Evolutionary conservation across 2,888 invertebrate species (phyloP).

Genomic region (Blastobasis lacticolella): DNA sequence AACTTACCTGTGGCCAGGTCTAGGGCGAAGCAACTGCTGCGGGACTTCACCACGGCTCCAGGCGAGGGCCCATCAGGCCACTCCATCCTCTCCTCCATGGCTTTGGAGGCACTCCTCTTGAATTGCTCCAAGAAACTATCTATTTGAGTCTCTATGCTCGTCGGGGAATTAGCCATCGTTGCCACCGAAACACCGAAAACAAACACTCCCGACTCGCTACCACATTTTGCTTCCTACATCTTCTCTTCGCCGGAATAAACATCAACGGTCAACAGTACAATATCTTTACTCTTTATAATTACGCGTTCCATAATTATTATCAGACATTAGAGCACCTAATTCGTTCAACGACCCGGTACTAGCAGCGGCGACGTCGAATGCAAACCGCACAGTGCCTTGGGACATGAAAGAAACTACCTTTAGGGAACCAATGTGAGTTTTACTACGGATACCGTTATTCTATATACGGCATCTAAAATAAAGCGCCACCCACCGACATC

Average conservation of each 20-base stretch:
- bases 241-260: slow-evolving; percentile 1
- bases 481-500: slow-evolving; percentile 71
- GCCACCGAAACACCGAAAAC: slow-evolving; percentile 68
- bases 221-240: slow-evolving; percentile 38
- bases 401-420: slow-evolving; percentile 48
- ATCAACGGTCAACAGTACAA: no score
- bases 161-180: slow-evolving; percentile 78
- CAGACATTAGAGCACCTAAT: slow-evolving; percentile 35
- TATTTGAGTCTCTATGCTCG: slow-evolving; percentile 86
- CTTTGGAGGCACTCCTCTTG: slow-evolving; percentile 84
- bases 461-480: slow-evolving; percentile 62
- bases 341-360: slow-evolving; percentile 50
- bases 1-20: slow-evolving; percentile 59
- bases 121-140: slow-evolving; percentile 89
- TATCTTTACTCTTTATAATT: no score
- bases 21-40: slow-evolving; percentile 66
- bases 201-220: slow-evolving; percentile 42
- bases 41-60: slow-evolving; percentile 60
- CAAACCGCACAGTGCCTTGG: slow-evolving; percentile 48
- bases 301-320: slow-evolving; percentile 29
- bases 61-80: slow-evolving; percentile 67
- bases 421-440: slow-evolving; percentile 41
- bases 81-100: slow-evolving; percentile 78
- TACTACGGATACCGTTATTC: slow-evolving; percentile 68
- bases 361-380: slow-evolving; percentile 43